Base-by-base conservation (phyloP, 2,888 invertebrate genomes). In the Phyllotreta cruciferae region DNA sequence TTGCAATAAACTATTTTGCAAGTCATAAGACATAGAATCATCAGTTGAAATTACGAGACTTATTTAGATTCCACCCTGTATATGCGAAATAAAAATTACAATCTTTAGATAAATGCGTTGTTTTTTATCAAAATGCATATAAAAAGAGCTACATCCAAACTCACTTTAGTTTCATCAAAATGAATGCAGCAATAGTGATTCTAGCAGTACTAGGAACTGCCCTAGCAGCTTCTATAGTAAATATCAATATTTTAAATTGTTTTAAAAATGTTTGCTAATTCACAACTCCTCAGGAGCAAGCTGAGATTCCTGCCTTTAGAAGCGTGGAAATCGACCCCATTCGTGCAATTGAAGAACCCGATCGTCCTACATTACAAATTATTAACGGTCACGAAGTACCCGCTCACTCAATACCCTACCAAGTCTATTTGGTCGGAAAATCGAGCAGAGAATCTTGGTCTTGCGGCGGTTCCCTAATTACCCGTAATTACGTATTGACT, bases 381-480 rank as follows among this genome's bases (percentile, higher is more conserved):
- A 66, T 69, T 45, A 58, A 65, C 10, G 70, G 70, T 7, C 41
- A 63, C 36, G 70, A 66, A 68, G 70, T 63, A 7, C 47, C 14
- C 14, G 68, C 70, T 36, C 65, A 70, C 54, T 68, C 69, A 7
- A 64, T 68, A 38, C 69, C 69, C 0, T 69, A 60, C 34, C 70
- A 70, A 64, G 65, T 47, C 1, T 68, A 56, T 42, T 10, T 69
- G 4, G 41, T 41, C n/a, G 42, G 55, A 34, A 24, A 41, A n/a
- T 36, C 37, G n/a, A 37, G 7, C 9, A 34, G 38, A 8, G 35
- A 34, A 24, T 42, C 55, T 9, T 69, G 63, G 64, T 62, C 62
- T 42, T 71, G 71, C 34, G 67, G 70, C 10, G 71, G 68, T 13
- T 63, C 64, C 34, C 44, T 71, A 5, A 68, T 71, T n/a, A 64